Evolutionary conservation across 2,888 invertebrate species (phyloP).

Genomic region (Stenurella melanura): DNA sequence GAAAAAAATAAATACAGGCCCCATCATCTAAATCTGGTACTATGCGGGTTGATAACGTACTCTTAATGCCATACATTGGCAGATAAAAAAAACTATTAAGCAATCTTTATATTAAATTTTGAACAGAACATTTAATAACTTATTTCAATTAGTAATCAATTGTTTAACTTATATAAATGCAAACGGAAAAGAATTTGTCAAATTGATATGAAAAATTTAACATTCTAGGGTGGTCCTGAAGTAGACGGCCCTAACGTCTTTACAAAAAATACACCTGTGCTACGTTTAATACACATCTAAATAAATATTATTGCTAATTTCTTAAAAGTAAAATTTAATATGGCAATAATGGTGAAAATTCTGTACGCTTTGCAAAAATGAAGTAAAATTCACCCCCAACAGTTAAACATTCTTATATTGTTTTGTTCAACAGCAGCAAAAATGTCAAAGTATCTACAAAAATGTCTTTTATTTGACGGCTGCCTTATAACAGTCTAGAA

Average conservation of each 20-base stretch:
- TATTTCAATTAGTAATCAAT: neutral
- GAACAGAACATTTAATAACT: too few species aligned
- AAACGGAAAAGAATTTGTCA: neutral
- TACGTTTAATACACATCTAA: slow-evolving; percentile 17
- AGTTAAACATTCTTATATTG: slow-evolving; percentile 10
- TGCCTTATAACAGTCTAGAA: slow-evolving; percentile 34
- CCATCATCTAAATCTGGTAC: too few species aligned
- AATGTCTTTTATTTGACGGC: slow-evolving; percentile 38
- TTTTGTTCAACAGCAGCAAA: slow-evolving; percentile 35
- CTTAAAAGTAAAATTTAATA: slow-evolving; percentile 28
- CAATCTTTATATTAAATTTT: too few species aligned
- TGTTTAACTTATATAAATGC: neutral
- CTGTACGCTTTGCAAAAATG: neutral
- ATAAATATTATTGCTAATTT: slow-evolving; percentile 36
- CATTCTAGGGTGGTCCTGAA: neutral
- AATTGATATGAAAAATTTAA: neutral
- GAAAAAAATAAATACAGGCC: too few species aligned
- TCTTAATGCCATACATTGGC: too few species aligned
- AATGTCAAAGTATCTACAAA: slow-evolving; percentile 28
- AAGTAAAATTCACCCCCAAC: slow-evolving; percentile 39
- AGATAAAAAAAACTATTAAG: too few species aligned
- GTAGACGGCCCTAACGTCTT: neutral
- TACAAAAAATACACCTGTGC: slow-evolving; percentile 18
- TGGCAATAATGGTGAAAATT: slow-evolving; percentile 22
- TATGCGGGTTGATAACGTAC: too few species aligned